These are phyloP conservation scores for Chloropsis cyanopogon DNA, from an alignment of 2,113 vertebrate genomes.

Conservation along the genomic window DNA sequence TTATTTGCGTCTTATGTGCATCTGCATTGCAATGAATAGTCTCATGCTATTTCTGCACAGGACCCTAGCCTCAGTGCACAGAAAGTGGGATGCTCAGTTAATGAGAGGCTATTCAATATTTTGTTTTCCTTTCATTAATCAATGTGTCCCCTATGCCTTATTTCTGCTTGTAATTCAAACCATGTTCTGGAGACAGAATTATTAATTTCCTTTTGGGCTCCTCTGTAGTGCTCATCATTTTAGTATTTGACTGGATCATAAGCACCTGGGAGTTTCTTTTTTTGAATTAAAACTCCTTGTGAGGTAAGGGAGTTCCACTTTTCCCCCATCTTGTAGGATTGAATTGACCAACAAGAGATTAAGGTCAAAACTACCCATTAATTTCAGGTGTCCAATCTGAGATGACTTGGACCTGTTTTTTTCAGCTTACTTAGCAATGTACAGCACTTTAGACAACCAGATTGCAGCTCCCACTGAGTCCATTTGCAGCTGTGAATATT, in stretches of 20 bases:
- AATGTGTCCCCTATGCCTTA: slow-evolving; percentile 14
- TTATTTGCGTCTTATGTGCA: background rate
- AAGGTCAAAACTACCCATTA: slow-evolving; percentile 3
- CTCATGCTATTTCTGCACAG: background rate
- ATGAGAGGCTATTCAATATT: slow-evolving; percentile 35
- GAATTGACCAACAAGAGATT: background rate
- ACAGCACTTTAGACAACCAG: background rate
- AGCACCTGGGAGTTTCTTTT: background rate
- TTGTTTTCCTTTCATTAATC: slow-evolving; percentile 59
- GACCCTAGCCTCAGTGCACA: background rate
- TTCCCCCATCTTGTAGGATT: background rate
- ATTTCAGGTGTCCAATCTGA: slow-evolving; percentile 1
- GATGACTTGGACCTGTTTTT: background rate
- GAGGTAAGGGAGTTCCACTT: background rate
- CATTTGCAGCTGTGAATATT: slow-evolving; percentile 46
- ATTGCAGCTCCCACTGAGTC: slow-evolving; percentile 39
- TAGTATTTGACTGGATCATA: background rate
- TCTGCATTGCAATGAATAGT: background rate
- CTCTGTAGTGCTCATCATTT: slow-evolving; percentile 28
- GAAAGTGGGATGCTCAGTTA: background rate
- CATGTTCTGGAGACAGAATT: slow-evolving; percentile 12
- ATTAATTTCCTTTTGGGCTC: slow-evolving; percentile 49
- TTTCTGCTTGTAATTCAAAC: slow-evolving; percentile 21
- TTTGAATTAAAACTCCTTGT: background rate
- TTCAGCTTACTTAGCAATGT: slow-evolving; percentile 10